Evolutionary conservation across 2,797 vertebrate genomes (phyloP).

Genomic region (Chanos chanos): DNA sequence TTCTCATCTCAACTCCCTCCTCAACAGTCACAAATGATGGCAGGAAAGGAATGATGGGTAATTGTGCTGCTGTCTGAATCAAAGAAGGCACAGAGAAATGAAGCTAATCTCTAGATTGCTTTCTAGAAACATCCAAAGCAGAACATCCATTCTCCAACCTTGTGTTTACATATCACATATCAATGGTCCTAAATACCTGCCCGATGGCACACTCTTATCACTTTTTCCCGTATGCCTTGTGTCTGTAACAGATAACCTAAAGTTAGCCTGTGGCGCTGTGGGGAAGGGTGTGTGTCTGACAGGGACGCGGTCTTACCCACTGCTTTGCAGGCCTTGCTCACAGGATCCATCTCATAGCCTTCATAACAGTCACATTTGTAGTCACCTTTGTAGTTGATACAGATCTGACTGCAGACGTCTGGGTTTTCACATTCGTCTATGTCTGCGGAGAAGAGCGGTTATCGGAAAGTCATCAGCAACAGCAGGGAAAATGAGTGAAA

Average conservation of each 20-base stretch:
- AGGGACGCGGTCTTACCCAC: constrained; percentile 83
- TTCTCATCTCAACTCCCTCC: constrained; percentile 55
- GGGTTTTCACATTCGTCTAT: constrained; percentile 96
- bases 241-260: no score
- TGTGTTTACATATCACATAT: no score
- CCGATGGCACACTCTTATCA: no score
- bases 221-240: no score
- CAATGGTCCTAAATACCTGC: no score
- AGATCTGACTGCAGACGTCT: constrained; percentile 96
- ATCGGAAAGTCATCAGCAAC: constrained; percentile 28
- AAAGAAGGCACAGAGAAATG: no score
- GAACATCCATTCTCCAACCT: no score
- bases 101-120: no score
- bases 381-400: constrained; percentile 98
- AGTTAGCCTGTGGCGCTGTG: no score
- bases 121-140: no score
- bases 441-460: constrained; percentile 75
- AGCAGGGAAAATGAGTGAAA: constrained; percentile 5
- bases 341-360: constrained; percentile 94
- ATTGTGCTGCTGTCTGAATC: no score
- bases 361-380: constrained; percentile 97
- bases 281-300: no score
- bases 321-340: constrained; percentile 94
- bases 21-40: constrained; percentile 43
- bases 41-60: not conserved